Evolutionary conservation across 2,888 invertebrate genomes (phyloP).

Genomic region (Buathra laborator): DNA sequence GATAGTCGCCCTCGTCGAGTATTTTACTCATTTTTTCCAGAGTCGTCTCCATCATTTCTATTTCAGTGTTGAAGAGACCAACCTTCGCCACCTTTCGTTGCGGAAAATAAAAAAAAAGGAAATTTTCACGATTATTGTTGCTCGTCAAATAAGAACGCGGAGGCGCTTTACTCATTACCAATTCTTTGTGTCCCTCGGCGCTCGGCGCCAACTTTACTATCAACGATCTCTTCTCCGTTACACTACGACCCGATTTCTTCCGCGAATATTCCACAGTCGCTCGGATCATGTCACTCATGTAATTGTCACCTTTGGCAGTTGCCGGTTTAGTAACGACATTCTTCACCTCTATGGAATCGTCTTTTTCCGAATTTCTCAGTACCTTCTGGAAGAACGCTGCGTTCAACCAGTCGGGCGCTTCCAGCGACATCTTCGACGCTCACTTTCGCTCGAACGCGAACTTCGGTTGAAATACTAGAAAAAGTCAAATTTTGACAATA

Average conservation of each 20-base stretch:
- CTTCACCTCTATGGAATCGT: constrained; percentile 77
- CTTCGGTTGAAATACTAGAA: neutral
- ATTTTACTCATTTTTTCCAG: constrained; percentile 79
- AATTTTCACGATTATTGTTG: no score
- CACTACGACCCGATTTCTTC: constrained; percentile 61
- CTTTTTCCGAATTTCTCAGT: constrained; percentile 75
- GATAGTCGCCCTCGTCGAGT: constrained; percentile 67
- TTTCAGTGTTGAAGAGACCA: constrained; percentile 78
- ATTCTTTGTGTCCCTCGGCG: constrained; percentile 82
- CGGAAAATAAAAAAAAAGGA: neutral
- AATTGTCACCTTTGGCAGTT: constrained; percentile 83
- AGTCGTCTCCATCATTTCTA: constrained; percentile 79
- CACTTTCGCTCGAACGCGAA: neutral
- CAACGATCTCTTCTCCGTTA: constrained; percentile 75
- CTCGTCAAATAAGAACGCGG: no score
- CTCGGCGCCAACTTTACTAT: constrained; percentile 84
- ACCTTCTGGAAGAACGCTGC: constrained; percentile 76
- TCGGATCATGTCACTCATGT: constrained; percentile 82
- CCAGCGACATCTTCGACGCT: neutral
- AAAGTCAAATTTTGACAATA: neutral
- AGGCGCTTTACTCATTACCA: constrained; percentile 71
- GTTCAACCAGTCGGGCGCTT: constrained; percentile 68
- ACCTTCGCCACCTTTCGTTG: constrained; percentile 69
- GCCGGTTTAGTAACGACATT: constrained; percentile 78
- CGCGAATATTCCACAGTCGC: constrained; percentile 73